These are phyloP conservation scores for Heliconius hermathena DNA, from an alignment of 1,140 invertebrate genomes.

Conservation along the genomic window DNA sequence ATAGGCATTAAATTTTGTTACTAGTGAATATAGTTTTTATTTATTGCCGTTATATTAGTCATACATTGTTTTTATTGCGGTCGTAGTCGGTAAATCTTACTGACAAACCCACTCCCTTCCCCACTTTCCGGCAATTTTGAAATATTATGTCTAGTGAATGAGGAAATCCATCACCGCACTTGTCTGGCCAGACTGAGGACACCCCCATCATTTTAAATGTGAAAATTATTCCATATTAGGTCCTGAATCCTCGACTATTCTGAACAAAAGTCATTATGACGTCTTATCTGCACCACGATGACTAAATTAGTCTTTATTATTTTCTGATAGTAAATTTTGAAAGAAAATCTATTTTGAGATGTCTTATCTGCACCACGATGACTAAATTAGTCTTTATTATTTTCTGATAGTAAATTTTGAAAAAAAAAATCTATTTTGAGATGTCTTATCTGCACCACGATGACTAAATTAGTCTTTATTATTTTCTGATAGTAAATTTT, in stretches of 20 bases:
- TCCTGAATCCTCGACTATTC: background rate
- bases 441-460: background rate
- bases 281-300: background rate
- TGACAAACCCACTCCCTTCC: background rate
- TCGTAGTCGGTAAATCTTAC: background rate
- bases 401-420: no score
- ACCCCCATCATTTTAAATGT: background rate
- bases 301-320: background rate
- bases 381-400: background rate
- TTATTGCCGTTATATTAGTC: background rate
- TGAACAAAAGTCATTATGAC: background rate
- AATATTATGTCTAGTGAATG: constrained; percentile 3
- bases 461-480: background rate
- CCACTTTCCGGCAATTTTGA: constrained; percentile 10
- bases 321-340: no score
- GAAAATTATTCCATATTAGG: background rate
- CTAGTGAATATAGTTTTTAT: background rate
- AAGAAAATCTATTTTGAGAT: background rate
- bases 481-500: no score
- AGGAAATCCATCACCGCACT: constrained; percentile 7
- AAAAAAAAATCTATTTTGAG: no score
- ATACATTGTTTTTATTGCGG: background rate
- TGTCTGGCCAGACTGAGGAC: constrained; percentile 4
- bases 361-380: background rate
- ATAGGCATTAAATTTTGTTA: background rate